These are phyloP conservation scores for Rhinoderma darwinii DNA, from an alignment of 2,113 vertebrate species.

Conservation along the genomic window DNA sequence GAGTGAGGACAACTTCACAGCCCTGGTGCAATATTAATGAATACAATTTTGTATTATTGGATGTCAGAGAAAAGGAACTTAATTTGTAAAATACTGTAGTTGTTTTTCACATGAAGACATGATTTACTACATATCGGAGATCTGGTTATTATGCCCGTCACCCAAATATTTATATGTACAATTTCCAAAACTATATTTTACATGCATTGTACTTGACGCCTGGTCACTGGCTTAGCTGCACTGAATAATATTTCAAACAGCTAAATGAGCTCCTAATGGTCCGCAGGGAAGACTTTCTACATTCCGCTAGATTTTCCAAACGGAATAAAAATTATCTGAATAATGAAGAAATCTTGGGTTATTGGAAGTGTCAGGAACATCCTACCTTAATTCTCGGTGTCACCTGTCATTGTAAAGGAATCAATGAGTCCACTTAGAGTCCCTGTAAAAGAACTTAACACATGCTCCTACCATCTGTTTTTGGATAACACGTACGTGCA, in stretches of 20 bases:
- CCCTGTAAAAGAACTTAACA: conserved; percentile 40
- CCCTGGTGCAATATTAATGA: no score
- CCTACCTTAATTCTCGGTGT: conserved; percentile 26
- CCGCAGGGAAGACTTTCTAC: not conserved
- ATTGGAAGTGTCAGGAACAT: conserved; percentile 45
- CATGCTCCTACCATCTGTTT: conserved; percentile 41
- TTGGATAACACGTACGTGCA: not conserved
- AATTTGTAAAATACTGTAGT: not conserved
- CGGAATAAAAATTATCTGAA: conserved; percentile 31
- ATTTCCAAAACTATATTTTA: not conserved
- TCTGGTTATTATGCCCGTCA: not conserved
- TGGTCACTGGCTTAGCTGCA: not conserved
- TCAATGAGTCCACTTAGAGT: conserved; percentile 1
- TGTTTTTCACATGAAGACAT: no score
- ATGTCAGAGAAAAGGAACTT: not conserved
- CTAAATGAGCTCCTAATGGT: not conserved
- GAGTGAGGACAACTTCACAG: no score
- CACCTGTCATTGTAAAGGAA: conserved; percentile 40
- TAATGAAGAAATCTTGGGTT: conserved; percentile 35
- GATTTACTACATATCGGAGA: not conserved
- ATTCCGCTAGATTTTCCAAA: conserved; percentile 9
- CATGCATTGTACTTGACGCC: not conserved
- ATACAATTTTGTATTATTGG: not conserved
- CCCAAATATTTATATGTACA: not conserved
- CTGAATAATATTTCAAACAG: not conserved